Conservation (phyloP, 2,888 invertebrate genomes). For the Drosophila testacea region DNA sequence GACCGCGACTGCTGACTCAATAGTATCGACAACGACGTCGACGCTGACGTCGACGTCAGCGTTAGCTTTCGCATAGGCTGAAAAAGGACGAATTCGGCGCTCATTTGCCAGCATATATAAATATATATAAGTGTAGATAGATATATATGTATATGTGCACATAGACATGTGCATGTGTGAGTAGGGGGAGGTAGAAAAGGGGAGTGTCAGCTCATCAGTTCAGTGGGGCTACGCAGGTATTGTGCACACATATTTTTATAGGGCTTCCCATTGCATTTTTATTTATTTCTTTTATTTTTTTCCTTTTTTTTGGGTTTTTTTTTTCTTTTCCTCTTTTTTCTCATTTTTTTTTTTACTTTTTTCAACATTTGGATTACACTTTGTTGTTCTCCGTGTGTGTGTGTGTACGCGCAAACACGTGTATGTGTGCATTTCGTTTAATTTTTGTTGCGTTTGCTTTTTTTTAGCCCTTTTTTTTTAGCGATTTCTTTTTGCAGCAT, state of each 20-base stretch:
- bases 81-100: constrained; percentile 77
- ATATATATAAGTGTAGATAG: constrained; percentile 8
- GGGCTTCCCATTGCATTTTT: constrained; percentile 77
- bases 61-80: constrained; percentile 69
- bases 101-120: constrained; percentile 66
- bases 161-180: constrained; percentile 26
- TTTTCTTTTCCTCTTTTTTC: constrained; percentile 37
- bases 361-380: constrained; percentile 80
- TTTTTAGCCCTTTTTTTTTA: constrained; percentile 52
- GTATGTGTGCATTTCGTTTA: constrained; percentile 25
- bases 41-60: constrained; percentile 32
- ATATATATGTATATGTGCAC: constrained; percentile 7
- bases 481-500: constrained; percentile 58
- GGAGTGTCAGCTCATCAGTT: constrained; percentile 1
- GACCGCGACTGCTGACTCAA: neutral
- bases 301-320: constrained; percentile 15
- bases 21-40: constrained; percentile 27
- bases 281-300: constrained; percentile 45
- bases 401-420: constrained; percentile 2
- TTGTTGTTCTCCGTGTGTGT: constrained; percentile 52
- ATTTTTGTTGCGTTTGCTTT: constrained; percentile 31
- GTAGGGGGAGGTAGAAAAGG: neutral
- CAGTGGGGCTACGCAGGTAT: constrained; percentile 44
- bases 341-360: constrained; percentile 31
- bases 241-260: constrained; percentile 72